Evolutionary conservation across 2,797 vertebrate genomes (phyloP), one percentile per base, ranked within the genome.

Genomic region (Myoxocephalus aenaeus): DNA sequence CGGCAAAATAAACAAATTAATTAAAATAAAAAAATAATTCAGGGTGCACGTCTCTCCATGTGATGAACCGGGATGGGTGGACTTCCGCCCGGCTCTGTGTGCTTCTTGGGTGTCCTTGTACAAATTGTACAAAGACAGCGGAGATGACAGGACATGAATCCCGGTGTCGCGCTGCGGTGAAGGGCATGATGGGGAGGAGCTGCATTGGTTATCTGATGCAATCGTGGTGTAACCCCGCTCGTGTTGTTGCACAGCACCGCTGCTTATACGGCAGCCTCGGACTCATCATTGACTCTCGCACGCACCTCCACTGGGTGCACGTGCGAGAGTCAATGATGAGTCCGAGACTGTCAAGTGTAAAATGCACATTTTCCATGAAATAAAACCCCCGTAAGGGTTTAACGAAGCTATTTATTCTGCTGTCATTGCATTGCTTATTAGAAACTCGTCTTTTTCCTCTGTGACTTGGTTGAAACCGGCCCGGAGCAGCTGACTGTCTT

Each of bases 151-250:
- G 25, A 22, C n/a, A 58, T 68, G 1, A 74, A 67, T 72, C 0
- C 5, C 18, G 22, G 13, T 53, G 61, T 65, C 63, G 51, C 51
- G 36, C 20, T 58, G 75, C 61, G 61, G 44, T 20, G 71, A 22
- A 38, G 65, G 64, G 4, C 63, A 20, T 1, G 40, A 32, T 12
- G 50, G 73, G 10, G 9, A 4, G 46, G 68, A 17, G 29, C 11
- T n/a, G 70, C 22, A 11, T 29, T 42, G 51, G 34, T 36, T 76
- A 32, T 79, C 85, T 88, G 88, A 90, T 81, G 86, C 81, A 90
- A 88, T 65, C 51, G 1, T 20, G 18, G 57, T 79, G 88, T 70
- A 88, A 88, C 61, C 14, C 11, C 22, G 22, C 65, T n/a, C 18
- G 3, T 29, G 54, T 48, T 14, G 9, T 15, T 71, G 51, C 42